phyloP scores from a whole-genome alignment of 2,113 vertebrate genomes.

The Elaphurus davidianus region DNA sequence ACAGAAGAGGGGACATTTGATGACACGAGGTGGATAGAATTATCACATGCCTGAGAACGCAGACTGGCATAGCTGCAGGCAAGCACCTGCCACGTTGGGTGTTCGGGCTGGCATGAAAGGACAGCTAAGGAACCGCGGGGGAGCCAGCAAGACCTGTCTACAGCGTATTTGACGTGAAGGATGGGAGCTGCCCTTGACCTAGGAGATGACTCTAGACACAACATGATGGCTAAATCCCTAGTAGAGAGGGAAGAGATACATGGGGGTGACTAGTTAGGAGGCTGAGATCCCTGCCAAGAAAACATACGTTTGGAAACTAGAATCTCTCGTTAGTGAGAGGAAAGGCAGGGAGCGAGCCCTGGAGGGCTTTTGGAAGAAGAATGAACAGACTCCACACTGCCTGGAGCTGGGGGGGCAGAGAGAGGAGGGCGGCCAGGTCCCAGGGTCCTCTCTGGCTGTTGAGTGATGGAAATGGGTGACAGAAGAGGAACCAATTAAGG shows the following conservation, averaged over 20 bases:
- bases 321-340: background rate
- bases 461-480: background rate
- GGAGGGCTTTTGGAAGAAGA: background rate
- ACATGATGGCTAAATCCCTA: background rate
- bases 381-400: background rate
- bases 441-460: background rate
- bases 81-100: accelerated
- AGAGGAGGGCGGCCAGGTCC: background rate
- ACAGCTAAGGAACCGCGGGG: background rate
- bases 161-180: background rate
- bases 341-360: background rate
- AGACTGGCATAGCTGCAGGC: background rate
- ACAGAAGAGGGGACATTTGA: background rate
- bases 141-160: too few species aligned
- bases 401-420: background rate
- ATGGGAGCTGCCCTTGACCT: background rate
- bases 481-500: background rate
- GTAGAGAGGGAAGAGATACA: background rate
- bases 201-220: background rate
- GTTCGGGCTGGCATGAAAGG: accelerated
- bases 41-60: background rate
- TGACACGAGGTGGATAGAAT: background rate
- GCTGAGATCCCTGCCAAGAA: background rate
- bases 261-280: background rate
- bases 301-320: background rate